These are phyloP conservation scores for Brachionus asplanchnoidis DNA, from an alignment of 1,140 invertebrate species.

Conservation along the genomic window DNA sequence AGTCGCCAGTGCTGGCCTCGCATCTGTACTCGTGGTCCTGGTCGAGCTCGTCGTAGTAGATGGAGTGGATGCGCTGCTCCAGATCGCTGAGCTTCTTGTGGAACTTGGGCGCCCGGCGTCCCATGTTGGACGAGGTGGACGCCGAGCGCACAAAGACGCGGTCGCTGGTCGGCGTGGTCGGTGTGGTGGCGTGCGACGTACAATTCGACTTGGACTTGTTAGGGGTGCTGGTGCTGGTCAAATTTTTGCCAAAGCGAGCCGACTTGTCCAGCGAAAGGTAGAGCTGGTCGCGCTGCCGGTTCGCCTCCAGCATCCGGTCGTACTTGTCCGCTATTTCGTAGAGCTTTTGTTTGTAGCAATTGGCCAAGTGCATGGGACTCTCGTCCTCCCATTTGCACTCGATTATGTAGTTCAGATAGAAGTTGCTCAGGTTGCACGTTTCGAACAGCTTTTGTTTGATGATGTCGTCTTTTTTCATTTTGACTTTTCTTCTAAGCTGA, in stretches of 20 bases:
- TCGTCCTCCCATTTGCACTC: constrained; percentile 32
- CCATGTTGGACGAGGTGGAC: neutral
- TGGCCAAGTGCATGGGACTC: constrained; percentile 18
- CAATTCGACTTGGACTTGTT: constrained; percentile 3
- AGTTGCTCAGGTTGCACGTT: constrained; percentile 29
- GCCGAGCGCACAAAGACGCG: neutral
- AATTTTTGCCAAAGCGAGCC: neutral
- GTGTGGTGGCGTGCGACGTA: neutral
- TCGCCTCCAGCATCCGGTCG: constrained; percentile 13
- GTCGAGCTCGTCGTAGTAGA: neutral
- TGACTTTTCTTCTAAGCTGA: neutral
- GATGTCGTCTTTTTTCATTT: constrained; percentile 41
- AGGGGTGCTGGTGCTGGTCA: neutral
- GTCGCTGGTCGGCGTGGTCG: neutral
- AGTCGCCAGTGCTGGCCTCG: neutral
- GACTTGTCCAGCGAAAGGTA: neutral
- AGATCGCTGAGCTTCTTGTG: neutral
- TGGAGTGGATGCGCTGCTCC: neutral
- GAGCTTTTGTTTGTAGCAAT: constrained; percentile 12
- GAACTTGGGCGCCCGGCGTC: neutral
- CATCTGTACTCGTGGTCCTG: neutral
- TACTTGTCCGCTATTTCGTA: constrained; percentile 35
- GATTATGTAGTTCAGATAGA: constrained; percentile 25
- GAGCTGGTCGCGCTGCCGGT: constrained; percentile 15
- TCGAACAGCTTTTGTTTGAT: constrained; percentile 38